A percentile compares a stretch with the other conserved stretches of the same genome.
Conservation (phyloP, 2,113 vertebrate species). For the Balaenoptera acutorostrata region DNA sequence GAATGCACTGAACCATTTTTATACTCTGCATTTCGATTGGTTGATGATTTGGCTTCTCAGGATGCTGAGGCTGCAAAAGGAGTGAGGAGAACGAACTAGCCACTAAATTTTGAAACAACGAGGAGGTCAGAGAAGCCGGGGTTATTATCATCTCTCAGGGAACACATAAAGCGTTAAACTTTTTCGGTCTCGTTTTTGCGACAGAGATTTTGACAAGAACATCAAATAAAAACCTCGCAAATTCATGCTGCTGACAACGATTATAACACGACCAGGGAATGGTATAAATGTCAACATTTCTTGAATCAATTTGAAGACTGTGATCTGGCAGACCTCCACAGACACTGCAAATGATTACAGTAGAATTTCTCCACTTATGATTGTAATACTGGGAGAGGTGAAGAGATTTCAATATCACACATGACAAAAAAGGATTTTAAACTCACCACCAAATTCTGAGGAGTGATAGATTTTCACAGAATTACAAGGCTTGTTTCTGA, state of each 20-base stretch:
- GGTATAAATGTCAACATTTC: constrained; percentile 69
- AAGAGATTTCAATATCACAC: constrained; percentile 66
- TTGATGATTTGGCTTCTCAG: constrained; percentile 16
- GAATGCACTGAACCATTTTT: not conserved
- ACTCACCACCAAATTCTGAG: not conserved
- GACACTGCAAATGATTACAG: constrained; percentile 56
- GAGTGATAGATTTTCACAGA: constrained; percentile 46
- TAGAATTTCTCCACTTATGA: constrained; percentile 51
- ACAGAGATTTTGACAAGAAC: constrained; percentile 57
- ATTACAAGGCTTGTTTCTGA: constrained; percentile 57
- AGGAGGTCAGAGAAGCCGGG: constrained; percentile 24
- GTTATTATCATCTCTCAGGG: constrained; percentile 47
- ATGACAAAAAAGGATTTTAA: constrained; percentile 67
- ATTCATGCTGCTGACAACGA: constrained; percentile 58
- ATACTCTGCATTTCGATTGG: constrained; percentile 31
- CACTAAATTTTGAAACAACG: constrained; percentile 36
- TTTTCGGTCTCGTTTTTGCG: constrained; percentile 32
- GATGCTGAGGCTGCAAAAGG: constrained; percentile 55
- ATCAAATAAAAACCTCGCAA: constrained; percentile 67
- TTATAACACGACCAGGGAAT: constrained; percentile 43
- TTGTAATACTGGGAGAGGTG: constrained; percentile 67
- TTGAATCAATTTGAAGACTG: constrained; percentile 61
- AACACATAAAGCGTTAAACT: constrained; percentile 6
- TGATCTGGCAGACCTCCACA: constrained; percentile 55
- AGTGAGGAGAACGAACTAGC: not conserved